Base-by-base conservation (phyloP, 2,797 vertebrate species). In the Poecilia wingei region DNA sequence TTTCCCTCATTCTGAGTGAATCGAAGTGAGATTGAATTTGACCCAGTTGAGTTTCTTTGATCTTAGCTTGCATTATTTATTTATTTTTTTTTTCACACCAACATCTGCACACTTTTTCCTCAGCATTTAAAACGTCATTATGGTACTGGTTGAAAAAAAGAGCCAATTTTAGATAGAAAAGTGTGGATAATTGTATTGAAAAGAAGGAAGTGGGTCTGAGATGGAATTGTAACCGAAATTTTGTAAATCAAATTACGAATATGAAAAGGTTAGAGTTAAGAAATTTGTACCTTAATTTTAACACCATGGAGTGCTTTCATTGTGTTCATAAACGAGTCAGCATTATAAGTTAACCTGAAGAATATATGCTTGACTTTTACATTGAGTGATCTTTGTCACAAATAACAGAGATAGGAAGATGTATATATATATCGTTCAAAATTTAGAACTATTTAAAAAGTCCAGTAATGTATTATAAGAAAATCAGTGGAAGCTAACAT, bases 21-120 rank as follows among this genome's bases (percentile, higher is more conserved):
- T 20, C 70, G 53, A 4, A 43, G 69, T 43, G 70, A 85, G 82
- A 91, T 83, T 89, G 84, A 74, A 85, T 89, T 87, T 86, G 84
- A 89, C 79, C 84, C 73, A 79, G 75, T 75, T 84, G 83, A 79
- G 80, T 86, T 85, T 85, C 59, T 79, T 91, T 93, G 87, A 92
- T 90, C 74, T 81, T 61, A 57, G 75, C 57, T 16, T 72, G 46
- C 25, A 77, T 81, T 71, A 79, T 82, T 53, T 57, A 16, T 9
- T 51, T 0, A n/a, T n/a, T 25, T 55, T 77, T 69, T 72, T 77
- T 72, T 59, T 49, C 71, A 47, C n/a, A 75, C 43, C 77, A 46
- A 68, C 76, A 77, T 79, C 75, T 22, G 59, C 84, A 85, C 66
- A 53, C 73, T 14, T 82, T 74, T 69, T 64, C 25, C 82, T 81